These are phyloP conservation scores for Tanaodytes sp. DNA, from an alignment of 2,888 invertebrate species.

Conservation along the genomic window DNA sequence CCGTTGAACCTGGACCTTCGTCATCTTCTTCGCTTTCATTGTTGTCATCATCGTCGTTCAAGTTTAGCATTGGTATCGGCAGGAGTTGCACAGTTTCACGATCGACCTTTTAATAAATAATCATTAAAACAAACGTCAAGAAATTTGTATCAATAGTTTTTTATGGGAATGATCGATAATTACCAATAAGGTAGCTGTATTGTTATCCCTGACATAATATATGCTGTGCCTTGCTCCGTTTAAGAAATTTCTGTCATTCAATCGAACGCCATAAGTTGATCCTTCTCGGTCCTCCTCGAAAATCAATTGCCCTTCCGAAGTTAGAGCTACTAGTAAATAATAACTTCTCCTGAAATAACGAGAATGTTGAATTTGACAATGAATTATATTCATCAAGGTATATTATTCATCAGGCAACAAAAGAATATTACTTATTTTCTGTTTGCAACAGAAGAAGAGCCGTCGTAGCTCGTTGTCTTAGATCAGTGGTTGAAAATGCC, in stretches of 20 bases:
- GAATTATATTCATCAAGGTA: too few relatives aligned
- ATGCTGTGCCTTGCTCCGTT: conserved; percentile 88
- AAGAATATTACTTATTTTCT: conserved; percentile 80
- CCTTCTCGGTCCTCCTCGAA: conserved; percentile 90
- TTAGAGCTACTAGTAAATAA: conserved; percentile 86
- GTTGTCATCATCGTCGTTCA: conserved; percentile 75
- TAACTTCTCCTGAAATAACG: conserved; percentile 80
- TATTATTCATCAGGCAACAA: too few relatives aligned
- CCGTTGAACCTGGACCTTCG: conserved; percentile 76
- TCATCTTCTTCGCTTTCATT: conserved; percentile 60
- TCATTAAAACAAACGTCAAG: too few relatives aligned
- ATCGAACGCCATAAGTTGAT: conserved; percentile 81
- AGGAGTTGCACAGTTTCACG: conserved; percentile 82
- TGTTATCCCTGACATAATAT: conserved; percentile 79
- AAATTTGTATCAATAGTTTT: too few relatives aligned
- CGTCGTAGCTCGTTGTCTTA: conserved; percentile 82
- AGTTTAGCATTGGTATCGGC: conserved; percentile 80
- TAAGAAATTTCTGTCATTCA: conserved; percentile 85
- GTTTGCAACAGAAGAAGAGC: conserved; percentile 87
- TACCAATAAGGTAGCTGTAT: conserved; percentile 79
- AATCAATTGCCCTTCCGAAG: conserved; percentile 86
- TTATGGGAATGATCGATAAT: too few relatives aligned
- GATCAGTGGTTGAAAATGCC: conserved; percentile 88
- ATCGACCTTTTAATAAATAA: conserved; percentile 77
- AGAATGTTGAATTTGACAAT: too few relatives aligned